Conservation (phyloP, 2,888 invertebrate species). For the Mantis religiosa region DNA sequence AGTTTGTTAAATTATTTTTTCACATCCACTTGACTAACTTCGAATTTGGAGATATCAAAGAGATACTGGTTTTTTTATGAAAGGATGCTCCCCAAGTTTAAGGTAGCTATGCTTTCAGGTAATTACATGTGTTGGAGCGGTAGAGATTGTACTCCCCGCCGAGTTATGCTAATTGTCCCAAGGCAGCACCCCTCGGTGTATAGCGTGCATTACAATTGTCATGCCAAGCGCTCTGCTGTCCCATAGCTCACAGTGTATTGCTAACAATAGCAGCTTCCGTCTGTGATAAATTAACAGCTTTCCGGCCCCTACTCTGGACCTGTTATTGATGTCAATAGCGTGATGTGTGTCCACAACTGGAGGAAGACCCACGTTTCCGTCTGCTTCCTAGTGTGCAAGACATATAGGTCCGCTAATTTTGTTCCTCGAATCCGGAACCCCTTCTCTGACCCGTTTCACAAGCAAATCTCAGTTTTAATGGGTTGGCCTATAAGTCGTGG, state of each 20-base stretch:
- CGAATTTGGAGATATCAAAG: too few species aligned
- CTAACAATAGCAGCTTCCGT: not conserved
- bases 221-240: not conserved
- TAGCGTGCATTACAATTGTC: not conserved
- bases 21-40: too few species aligned
- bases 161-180: not conserved
- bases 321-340: not conserved
- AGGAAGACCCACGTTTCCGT: not conserved
- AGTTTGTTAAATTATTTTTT: too few species aligned
- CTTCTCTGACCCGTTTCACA: too few species aligned
- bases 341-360: not conserved
- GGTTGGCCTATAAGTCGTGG: too few species aligned
- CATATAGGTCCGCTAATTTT: too few species aligned
- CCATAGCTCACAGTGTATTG: not conserved
- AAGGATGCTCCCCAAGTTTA: too few species aligned
- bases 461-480: too few species aligned
- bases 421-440: too few species aligned
- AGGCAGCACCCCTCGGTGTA: not conserved
- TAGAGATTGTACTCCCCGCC: not conserved
- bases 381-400: not conserved
- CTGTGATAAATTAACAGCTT: not conserved
- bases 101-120: not conserved
- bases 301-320: not conserved
- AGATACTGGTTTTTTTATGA: too few species aligned
- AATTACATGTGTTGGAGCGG: not conserved